A percentile compares a stretch with the other conserved stretches of the same genome.
Evolutionary conservation across 2,797 vertebrate species (phyloP).

Genomic region (Hemitrygon akajei): DNA sequence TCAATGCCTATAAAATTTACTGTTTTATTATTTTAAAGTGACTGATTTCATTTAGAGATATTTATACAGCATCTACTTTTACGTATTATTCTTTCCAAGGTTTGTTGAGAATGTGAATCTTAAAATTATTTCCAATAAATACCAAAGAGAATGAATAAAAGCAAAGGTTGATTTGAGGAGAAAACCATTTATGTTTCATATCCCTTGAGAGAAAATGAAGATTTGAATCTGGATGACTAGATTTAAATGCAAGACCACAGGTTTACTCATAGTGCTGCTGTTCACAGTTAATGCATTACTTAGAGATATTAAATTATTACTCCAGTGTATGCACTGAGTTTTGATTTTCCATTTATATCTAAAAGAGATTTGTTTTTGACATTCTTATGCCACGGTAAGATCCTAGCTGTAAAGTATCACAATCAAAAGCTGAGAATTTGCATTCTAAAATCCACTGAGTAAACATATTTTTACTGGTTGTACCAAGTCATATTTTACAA

Average conservation of each 20-base stretch:
- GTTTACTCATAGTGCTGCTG: background rate
- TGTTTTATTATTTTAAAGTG: background rate
- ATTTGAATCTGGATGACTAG: background rate
- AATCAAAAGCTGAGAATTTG: background rate
- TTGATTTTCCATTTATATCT: slow-evolving; percentile 21
- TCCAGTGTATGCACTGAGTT: background rate
- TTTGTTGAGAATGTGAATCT: background rate
- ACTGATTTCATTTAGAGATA: background rate
- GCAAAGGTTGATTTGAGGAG: background rate
- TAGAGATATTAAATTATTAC: background rate
- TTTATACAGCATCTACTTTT: background rate
- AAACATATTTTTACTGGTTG: background rate
- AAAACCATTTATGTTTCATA: background rate
- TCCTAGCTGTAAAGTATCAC: background rate
- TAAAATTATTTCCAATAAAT: background rate
- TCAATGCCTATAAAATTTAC: background rate
- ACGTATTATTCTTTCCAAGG: background rate
- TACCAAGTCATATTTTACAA: background rate
- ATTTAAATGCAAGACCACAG: slow-evolving; percentile 3
- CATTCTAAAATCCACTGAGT: background rate
- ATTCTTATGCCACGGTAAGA: background rate
- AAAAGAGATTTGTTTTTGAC: background rate
- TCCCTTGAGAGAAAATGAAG: background rate
- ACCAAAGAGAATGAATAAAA: background rate
- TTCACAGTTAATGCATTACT: background rate